These are phyloP conservation scores for Enteromius fasciolatus DNA, from an alignment of 2,797 vertebrate genomes.

Conservation along the genomic window DNA sequence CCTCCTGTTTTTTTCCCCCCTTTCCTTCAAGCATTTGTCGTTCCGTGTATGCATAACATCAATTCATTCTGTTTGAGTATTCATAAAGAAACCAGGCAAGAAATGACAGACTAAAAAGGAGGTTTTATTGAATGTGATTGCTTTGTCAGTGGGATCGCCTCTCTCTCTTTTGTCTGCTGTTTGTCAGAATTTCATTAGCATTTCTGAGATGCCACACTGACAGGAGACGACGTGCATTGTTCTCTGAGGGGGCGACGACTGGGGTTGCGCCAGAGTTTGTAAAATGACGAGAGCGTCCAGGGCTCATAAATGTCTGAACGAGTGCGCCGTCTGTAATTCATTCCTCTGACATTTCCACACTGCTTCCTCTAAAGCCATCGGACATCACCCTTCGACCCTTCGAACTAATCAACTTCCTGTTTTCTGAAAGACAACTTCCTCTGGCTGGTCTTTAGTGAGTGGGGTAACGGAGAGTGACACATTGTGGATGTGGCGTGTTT, in stretches of 20 bases:
- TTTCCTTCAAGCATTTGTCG: conserved; percentile 26
- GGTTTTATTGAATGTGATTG: conserved; percentile 48
- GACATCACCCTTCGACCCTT: conserved; percentile 26
- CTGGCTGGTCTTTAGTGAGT: neutral
- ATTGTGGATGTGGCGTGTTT: neutral
- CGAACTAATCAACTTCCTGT: conserved; percentile 48
- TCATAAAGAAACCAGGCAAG: conserved; percentile 49
- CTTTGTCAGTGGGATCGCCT: conserved; percentile 42
- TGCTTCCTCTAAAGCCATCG: conserved; percentile 37
- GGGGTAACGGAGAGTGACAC: neutral
- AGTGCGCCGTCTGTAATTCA: conserved; percentile 6
- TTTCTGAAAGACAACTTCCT: conserved; percentile 30
- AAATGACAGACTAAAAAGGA: conserved; percentile 49
- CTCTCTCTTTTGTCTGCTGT: conserved; percentile 48
- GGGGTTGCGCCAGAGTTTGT: conserved; percentile 3
- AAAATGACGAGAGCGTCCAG: neutral
- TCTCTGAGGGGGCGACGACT: conserved; percentile 30
- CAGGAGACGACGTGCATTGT: conserved; percentile 36
- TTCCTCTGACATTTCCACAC: conserved; percentile 48
- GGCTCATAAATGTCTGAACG: conserved; percentile 25
- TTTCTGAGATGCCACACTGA: conserved; percentile 39
- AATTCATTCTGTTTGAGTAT: conserved; percentile 50
- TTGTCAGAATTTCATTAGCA: conserved; percentile 54
- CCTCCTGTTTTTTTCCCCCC: neutral
- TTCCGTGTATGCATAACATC: conserved; percentile 46